Conservation (phyloP, 1,140 invertebrate species). For the Spodoptera frugiperda region DNA sequence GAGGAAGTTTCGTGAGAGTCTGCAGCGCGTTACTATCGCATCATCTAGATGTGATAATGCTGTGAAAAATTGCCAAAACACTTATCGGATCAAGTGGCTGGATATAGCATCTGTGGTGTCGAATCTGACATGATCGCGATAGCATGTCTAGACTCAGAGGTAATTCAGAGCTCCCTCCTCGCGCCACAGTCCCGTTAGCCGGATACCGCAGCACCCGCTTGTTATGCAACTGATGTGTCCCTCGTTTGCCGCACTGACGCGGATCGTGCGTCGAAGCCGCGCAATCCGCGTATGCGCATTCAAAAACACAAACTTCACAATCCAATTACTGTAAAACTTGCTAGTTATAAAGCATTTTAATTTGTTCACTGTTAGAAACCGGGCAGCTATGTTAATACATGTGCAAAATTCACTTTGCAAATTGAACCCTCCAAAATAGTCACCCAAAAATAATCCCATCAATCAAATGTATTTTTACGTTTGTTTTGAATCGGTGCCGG, state of each 20-base stretch:
- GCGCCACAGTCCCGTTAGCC: slow-evolving; percentile 74
- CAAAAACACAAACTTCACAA: slow-evolving; percentile 23
- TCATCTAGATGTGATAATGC: slow-evolving; percentile 37
- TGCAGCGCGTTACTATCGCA: slow-evolving; percentile 42
- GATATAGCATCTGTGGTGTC: slow-evolving; percentile 34
- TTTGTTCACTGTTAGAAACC: not conserved
- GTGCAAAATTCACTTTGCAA: too few species aligned
- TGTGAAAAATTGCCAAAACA: slow-evolving; percentile 41
- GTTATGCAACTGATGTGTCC: slow-evolving; percentile 78
- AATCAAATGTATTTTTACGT: not conserved
- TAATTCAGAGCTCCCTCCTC: slow-evolving; percentile 58
- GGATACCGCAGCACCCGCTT: slow-evolving; percentile 69
- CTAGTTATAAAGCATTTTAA: not conserved
- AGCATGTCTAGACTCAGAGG: slow-evolving; percentile 47
- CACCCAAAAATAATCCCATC: not conserved
- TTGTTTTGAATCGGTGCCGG: too few species aligned
- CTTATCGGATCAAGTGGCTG: slow-evolving; percentile 4
- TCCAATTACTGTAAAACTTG: not conserved
- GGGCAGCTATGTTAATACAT: too few species aligned
- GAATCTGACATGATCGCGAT: slow-evolving; percentile 47
- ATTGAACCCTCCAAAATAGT: too few species aligned
- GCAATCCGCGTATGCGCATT: slow-evolving; percentile 42
- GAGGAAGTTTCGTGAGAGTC: slow-evolving; percentile 64
- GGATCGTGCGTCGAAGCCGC: slow-evolving; percentile 38
- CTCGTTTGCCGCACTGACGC: slow-evolving; percentile 49